phyloP scores from a whole-genome alignment of 2,113 vertebrate species.

The Romanogobio albipinnatus region DNA sequence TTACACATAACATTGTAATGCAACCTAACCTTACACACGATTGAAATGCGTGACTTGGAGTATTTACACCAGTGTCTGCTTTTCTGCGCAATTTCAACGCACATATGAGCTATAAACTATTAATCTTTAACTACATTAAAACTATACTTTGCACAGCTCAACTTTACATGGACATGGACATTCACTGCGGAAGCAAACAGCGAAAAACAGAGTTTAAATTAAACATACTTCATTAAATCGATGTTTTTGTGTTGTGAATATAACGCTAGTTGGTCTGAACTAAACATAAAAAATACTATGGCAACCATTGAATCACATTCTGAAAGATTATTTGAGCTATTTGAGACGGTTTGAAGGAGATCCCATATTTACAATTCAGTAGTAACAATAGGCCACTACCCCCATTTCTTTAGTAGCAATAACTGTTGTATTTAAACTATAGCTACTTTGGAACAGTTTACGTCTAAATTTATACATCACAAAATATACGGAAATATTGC shows the following conservation, averaged over 20 bases:
- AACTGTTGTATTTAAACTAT: no score
- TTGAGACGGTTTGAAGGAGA: background rate
- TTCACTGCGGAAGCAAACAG: background rate
- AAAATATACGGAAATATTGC: no score
- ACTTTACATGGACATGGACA: background rate
- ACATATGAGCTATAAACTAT: slow-evolving; percentile 15
- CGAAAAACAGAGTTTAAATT: background rate
- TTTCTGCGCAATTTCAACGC: slow-evolving; percentile 33
- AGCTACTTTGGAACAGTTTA: no score
- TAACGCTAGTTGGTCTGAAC: background rate
- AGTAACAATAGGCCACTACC: no score
- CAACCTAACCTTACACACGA: background rate
- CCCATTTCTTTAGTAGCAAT: no score
- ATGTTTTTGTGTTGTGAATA: no score
- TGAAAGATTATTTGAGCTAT: background rate
- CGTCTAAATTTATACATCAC: no score
- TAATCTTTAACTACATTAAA: background rate
- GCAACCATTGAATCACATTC: background rate
- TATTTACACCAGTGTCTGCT: background rate
- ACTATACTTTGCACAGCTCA: background rate
- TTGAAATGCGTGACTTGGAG: background rate
- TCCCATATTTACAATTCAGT: background rate
- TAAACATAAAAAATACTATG: background rate
- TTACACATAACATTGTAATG: background rate
- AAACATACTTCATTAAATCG: background rate